Evolutionary conservation across 2,113 vertebrate genomes (phyloP), one percentile per base, ranked within the genome.

Genomic region (Nansenia antarctica): DNA sequence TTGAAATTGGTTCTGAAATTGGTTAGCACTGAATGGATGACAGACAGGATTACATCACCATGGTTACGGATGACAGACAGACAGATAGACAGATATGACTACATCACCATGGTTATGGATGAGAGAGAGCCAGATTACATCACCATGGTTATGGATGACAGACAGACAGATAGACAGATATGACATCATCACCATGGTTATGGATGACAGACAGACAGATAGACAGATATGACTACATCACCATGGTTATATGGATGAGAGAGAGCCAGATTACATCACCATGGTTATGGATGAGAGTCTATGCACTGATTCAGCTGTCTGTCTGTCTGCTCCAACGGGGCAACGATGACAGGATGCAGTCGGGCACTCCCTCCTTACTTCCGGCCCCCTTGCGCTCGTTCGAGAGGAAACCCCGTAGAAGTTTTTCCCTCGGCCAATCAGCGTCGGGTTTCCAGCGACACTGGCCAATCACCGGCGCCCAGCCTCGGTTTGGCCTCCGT

Each of bases 351-450:
- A 72, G 52, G 34, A 57, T 75, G 24, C 1, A 11, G 45, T 6
- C 9, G 32, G 61, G 65, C 68, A 77, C 76, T 82, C 73, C 76
- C 53, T 80, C 55, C 78, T 11, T 7, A 66, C 52, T 84, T 87
- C 86, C 78, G 76, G 81, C 35, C 83, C 79, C 31, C 82, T 75
- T 49, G 0, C 42, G 3, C 9, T n/a, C 27, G 47, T n/a, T n/a
- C n/a, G 18, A 26, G 15, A 15, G 76, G 70, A 84, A 78, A 84
- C 79, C 84, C 82, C 66, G 58, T 24, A 0, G 1, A 42, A 8
- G 27, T 31, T 24, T 15, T 26, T 27, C 31, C 11, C 18, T 39
- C 15, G 35, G 0, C 87, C 83, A 85, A 86, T 84, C 64, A 69
- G 9, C 14, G 5, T 5, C 42, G 31, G 8, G 9, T 4, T 26